These are phyloP conservation scores for Diarsia brunnea DNA, from an alignment of 2,888 invertebrate species.

Conservation along the genomic window DNA sequence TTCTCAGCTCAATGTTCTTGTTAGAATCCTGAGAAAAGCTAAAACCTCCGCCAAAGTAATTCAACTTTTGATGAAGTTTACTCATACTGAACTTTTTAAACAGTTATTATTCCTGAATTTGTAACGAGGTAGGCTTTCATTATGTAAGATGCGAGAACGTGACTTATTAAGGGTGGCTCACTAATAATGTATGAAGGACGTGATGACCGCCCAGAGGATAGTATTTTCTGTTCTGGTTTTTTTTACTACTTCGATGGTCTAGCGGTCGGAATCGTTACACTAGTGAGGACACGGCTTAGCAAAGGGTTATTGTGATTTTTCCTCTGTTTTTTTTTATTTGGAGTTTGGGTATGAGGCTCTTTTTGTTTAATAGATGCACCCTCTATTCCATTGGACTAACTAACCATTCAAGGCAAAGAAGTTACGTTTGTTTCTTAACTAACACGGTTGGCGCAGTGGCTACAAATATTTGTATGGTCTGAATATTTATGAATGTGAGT, in stretches of 20 bases:
- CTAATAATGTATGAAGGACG: neutral
- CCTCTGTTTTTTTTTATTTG: neutral
- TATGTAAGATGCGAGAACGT: neutral
- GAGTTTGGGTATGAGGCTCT: neutral
- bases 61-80: neutral
- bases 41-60: neutral
- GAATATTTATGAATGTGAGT: too few relatives aligned
- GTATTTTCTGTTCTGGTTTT: neutral
- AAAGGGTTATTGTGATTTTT: neutral
- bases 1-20: too few relatives aligned
- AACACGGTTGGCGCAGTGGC: too few relatives aligned
- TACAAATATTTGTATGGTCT: too few relatives aligned
- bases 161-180: neutral
- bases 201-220: neutral
- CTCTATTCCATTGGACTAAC: neutral
- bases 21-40: neutral
- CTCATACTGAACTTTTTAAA: neutral
- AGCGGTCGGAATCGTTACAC: too few relatives aligned
- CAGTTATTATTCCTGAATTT: neutral
- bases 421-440: too few relatives aligned
- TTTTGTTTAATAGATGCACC: neutral
- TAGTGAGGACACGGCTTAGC: too few relatives aligned
- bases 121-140: neutral
- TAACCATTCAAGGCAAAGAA: neutral
- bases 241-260: neutral